Evolutionary conservation across 2,888 invertebrate genomes (phyloP).

Genomic region (Teinopalpus imperialis): DNA sequence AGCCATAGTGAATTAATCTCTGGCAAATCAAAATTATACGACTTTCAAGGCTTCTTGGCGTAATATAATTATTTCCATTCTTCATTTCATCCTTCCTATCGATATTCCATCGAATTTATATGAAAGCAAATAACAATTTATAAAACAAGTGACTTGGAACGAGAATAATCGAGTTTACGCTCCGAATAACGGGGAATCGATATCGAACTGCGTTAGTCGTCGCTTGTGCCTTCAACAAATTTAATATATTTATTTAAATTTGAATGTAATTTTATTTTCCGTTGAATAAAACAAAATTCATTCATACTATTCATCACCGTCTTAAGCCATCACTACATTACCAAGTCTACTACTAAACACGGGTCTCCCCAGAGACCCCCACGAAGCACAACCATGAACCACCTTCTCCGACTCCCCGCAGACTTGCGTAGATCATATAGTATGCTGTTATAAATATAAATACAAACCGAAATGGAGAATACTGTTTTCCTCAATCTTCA

Average conservation of each 20-base stretch:
- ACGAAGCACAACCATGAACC: too few relatives aligned
- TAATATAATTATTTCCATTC: not conserved
- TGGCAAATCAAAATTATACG: not conserved
- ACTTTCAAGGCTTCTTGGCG: not conserved
- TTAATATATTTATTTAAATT: not conserved
- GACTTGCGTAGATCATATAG: too few relatives aligned
- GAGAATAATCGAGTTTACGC: slow-evolving; percentile 33
- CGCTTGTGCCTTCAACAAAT: slow-evolving; percentile 13
- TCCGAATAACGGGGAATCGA: slow-evolving; percentile 35
- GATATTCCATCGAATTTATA: slow-evolving; percentile 15
- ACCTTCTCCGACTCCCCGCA: too few relatives aligned
- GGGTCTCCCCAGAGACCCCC: too few relatives aligned
- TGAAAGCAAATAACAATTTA: slow-evolving; percentile 20
- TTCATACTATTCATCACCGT: too few relatives aligned
- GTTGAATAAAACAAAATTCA: too few relatives aligned
- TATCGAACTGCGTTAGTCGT: slow-evolving; percentile 34
- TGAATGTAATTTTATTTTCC: not conserved
- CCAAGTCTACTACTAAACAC: too few relatives aligned
- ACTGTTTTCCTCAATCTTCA: too few relatives aligned
- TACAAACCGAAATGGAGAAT: too few relatives aligned
- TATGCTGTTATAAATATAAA: too few relatives aligned
- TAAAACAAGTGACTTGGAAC: slow-evolving; percentile 33
- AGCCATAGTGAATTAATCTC: too few relatives aligned
- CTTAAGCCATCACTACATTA: too few relatives aligned
- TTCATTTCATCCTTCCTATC: slow-evolving; percentile 1